Percentiles rank a stretch among this genome's conserved stretches.
phyloP scores from a whole-genome alignment of 2,888 invertebrate genomes.

The Pristionchus japonicus region DNA sequence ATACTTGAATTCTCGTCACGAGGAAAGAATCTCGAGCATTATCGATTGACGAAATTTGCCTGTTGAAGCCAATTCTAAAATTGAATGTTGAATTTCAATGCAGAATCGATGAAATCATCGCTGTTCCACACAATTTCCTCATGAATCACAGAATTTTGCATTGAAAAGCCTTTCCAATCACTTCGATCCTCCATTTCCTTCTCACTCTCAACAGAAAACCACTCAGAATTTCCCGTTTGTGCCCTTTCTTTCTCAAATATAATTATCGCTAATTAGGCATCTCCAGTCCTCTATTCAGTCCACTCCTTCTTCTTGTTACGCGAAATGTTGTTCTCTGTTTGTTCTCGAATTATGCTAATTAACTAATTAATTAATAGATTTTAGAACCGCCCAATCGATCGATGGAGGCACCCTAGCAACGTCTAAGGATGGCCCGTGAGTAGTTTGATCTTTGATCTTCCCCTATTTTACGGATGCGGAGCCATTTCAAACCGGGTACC shows the following conservation, averaged over 20 bases:
- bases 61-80: too few species aligned
- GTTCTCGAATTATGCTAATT: neutral
- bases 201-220: neutral
- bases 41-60: too few species aligned
- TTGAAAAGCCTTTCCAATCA: neutral
- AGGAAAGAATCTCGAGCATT: too few species aligned
- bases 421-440: neutral
- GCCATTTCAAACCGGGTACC: neutral
- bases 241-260: neutral
- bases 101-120: neutral
- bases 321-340: neutral
- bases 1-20: too few species aligned
- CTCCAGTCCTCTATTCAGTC: neutral
- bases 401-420: neutral
- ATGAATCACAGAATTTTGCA: neutral
- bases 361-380: neutral
- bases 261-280: neutral
- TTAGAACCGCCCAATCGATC: neutral
- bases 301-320: neutral
- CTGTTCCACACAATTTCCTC: neutral
- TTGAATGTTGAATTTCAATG: neutral
- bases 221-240: neutral
- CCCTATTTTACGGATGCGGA: neutral
- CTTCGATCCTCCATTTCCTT: neutral
- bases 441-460: neutral